A percentile compares a stretch with the other conserved stretches of the same genome.
These are phyloP conservation scores for Chiloscyllium plagiosum DNA, from an alignment of 2,113 vertebrate species.

Conservation along the genomic window DNA sequence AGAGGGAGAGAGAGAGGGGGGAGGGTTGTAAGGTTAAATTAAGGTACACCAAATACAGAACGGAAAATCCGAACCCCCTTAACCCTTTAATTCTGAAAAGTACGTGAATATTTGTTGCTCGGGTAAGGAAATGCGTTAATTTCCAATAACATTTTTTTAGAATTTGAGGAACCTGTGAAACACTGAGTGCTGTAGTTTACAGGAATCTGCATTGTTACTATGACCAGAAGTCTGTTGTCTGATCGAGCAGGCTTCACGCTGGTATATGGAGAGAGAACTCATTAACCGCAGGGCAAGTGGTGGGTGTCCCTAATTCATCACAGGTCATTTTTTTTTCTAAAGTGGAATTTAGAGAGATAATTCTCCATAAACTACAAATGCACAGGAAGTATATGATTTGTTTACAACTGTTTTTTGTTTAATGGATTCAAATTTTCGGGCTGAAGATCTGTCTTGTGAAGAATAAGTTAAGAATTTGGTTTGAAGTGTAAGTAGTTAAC, in stretches of 20 bases:
- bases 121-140: background rate
- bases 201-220: background rate
- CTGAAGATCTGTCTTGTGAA: background rate
- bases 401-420: background rate
- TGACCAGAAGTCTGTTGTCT: background rate
- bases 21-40: conserved; percentile 1
- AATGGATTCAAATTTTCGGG: background rate
- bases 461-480: background rate
- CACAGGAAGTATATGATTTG: background rate
- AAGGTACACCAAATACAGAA: background rate
- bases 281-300: background rate
- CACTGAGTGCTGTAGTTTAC: background rate
- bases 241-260: background rate
- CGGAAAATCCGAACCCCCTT: background rate
- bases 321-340: background rate
- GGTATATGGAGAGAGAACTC: background rate
- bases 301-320: background rate
- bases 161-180: background rate
- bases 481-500: background rate
- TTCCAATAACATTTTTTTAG: background rate
- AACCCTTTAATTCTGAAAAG: background rate
- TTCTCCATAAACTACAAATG: background rate
- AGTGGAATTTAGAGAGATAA: background rate
- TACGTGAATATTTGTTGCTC: background rate
- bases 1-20: background rate